Evolutionary conservation across 2,113 vertebrate genomes (phyloP).

Genomic region (Corythoichthys haematopterus): DNA sequence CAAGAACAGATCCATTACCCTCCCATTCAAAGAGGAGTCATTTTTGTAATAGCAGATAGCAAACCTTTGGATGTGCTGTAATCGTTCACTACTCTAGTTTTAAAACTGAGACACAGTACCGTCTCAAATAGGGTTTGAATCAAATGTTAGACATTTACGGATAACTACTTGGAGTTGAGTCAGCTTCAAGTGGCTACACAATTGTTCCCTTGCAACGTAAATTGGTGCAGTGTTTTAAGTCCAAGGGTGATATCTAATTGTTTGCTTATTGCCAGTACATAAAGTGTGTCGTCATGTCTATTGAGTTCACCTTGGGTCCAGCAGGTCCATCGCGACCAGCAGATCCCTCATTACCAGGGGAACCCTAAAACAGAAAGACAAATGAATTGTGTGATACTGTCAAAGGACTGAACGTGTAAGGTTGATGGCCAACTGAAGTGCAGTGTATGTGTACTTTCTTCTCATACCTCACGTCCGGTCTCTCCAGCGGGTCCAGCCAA

Average conservation of each 20-base stretch:
- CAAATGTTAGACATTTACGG: background rate
- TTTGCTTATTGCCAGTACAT: background rate
- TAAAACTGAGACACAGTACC: background rate
- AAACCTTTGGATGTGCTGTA: background rate
- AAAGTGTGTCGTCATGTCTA: background rate
- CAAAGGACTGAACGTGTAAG: background rate
- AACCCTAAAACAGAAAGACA: slow-evolving; percentile 70
- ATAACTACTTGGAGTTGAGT: background rate
- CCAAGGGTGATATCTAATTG: background rate
- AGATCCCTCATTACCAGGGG: slow-evolving; percentile 88
- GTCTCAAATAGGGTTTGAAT: background rate
- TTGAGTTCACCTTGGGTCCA: slow-evolving; percentile 83
- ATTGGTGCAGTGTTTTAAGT: background rate
- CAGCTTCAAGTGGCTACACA: background rate
- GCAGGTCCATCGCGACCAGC: slow-evolving; percentile 87
- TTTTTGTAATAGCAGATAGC: background rate
- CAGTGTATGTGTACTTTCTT: background rate
- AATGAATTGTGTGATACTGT: background rate
- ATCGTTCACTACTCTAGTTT: background rate
- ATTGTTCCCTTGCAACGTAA: background rate
- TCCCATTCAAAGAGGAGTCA: background rate
- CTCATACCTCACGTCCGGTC: slow-evolving; percentile 88
- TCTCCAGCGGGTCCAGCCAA: slow-evolving; percentile 88
- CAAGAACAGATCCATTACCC: background rate
- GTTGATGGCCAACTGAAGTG: background rate